Evolutionary conservation across 2,113 vertebrate genomes (phyloP).

Genomic region (Upupa epops): DNA sequence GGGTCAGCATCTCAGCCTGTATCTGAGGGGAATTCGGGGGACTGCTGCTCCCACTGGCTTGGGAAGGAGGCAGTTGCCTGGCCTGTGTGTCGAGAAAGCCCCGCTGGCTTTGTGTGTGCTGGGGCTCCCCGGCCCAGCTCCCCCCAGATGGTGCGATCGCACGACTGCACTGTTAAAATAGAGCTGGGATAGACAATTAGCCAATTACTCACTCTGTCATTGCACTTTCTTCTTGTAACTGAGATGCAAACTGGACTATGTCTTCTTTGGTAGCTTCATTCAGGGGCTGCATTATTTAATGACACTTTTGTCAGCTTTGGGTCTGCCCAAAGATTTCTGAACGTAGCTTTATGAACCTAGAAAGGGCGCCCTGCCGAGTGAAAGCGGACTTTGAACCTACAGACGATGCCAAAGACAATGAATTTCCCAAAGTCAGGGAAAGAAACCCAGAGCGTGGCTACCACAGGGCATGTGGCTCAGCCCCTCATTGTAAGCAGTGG

Average conservation of each 20-base stretch:
- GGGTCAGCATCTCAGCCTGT: rapidly evolving
- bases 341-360: conserved; percentile 67
- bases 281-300: conserved; percentile 63
- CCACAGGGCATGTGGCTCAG: conserved; percentile 19
- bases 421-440: conserved; percentile 62
- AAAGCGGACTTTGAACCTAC: conserved; percentile 61
- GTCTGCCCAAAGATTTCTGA: conserved; percentile 63
- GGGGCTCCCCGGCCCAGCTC: conserved; percentile 49
- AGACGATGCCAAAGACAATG: conserved; percentile 53
- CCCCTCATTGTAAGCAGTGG: neutral
- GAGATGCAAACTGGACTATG: conserved; percentile 68
- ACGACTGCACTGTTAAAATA: conserved; percentile 68
- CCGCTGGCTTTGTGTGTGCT: conserved; percentile 41
- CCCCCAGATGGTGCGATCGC: conserved; percentile 67
- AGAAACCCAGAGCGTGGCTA: conserved; percentile 47
- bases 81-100: neutral
- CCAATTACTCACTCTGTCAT: conserved; percentile 68
- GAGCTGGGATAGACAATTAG: conserved; percentile 63
- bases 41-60: neutral
- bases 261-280: conserved; percentile 71
- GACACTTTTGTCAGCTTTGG: conserved; percentile 67
- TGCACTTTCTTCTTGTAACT: conserved; percentile 70
- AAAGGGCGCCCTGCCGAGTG: conserved; percentile 1
- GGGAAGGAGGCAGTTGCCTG: conserved; percentile 21
- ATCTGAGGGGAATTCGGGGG: neutral